Percentiles rank a stretch among this genome's conserved stretches.
These are phyloP conservation scores for Tarsius wallacei DNA, from an alignment of 2,797 vertebrate species.

Conservation along the genomic window DNA sequence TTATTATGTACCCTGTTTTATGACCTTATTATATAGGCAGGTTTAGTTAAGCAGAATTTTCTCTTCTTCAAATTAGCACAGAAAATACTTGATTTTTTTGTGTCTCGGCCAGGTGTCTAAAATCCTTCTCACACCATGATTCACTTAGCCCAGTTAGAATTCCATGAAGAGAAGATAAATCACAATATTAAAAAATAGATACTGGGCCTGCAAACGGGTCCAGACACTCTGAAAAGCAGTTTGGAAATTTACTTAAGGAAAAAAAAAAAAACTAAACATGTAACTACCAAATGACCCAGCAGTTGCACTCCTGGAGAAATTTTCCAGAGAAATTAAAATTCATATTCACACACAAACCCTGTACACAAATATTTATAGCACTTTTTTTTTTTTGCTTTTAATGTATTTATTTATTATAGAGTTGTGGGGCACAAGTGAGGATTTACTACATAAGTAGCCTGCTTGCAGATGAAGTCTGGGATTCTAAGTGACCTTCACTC, in stretches of 20 bases:
- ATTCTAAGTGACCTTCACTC: no score
- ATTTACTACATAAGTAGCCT: no score
- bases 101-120: conserved; percentile 71
- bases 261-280: background rate
- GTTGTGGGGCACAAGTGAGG: no score
- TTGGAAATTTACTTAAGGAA: conserved; percentile 40
- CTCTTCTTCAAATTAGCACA: conserved; percentile 75
- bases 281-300: background rate
- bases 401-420: no score
- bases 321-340: conserved; percentile 65
- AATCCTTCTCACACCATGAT: conserved; percentile 75
- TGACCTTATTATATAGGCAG: conserved; percentile 71
- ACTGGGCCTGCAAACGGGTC: background rate
- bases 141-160: conserved; percentile 86
- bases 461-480: no score
- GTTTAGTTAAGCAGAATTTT: conserved; percentile 80
- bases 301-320: background rate
- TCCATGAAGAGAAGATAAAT: conserved; percentile 79
- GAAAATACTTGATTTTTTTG: conserved; percentile 73
- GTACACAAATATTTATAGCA: background rate
- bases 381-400: background rate
- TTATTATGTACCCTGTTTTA: conserved; percentile 65
- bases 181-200: conserved; percentile 65
- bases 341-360: background rate
- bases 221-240: background rate